These are phyloP conservation scores for Salpingus planirostris DNA, from an alignment of 2,888 invertebrate genomes.

Conservation along the genomic window DNA sequence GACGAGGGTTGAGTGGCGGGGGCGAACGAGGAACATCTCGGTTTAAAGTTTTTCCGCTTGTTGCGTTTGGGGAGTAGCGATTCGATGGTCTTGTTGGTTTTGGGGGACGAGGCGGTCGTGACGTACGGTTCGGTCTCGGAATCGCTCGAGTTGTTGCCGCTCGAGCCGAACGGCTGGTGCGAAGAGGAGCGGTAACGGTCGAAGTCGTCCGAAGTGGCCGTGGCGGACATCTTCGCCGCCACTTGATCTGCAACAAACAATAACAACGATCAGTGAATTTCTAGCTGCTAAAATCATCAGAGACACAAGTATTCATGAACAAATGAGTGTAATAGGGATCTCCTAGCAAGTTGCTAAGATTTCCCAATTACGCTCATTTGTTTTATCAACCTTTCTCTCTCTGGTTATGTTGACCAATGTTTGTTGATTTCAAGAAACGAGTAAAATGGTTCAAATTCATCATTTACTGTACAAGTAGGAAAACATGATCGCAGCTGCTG, in stretches of 20 bases:
- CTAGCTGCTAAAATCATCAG: no score
- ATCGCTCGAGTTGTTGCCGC: conserved; percentile 44
- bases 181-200: conserved; percentile 25
- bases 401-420: no score
- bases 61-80: conserved; percentile 47
- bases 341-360: no score
- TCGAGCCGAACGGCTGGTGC: conserved; percentile 21
- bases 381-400: not conserved
- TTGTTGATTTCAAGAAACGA: no score
- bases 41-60: conserved; percentile 71
- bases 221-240: conserved; percentile 36
- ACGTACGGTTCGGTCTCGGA: conserved; percentile 43
- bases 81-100: conserved; percentile 39
- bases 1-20: no score
- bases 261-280: no score
- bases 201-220: conserved; percentile 32
- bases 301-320: not conserved
- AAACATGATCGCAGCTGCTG: no score
- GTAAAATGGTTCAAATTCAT: no score
- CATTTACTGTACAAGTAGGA: no score
- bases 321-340: no score
- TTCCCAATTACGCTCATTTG: no score
- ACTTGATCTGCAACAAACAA: conserved; percentile 32
- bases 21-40: conserved; percentile 55
- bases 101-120: conserved; percentile 28